Conservation (phyloP, 2,797 vertebrate species). For the Enteromius argenteus region DNA sequence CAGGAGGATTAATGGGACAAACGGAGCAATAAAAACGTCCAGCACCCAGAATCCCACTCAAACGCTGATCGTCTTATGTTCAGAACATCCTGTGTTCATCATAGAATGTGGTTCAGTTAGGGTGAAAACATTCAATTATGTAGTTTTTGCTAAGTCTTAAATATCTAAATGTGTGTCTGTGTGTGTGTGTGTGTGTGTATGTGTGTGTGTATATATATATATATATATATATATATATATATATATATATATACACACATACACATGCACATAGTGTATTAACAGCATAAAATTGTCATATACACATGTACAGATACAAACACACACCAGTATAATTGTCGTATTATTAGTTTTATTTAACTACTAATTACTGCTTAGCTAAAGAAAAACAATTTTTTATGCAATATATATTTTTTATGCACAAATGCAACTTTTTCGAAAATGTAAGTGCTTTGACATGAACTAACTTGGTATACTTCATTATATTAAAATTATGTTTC, state of each 20-base stretch:
- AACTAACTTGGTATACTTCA: not conserved
- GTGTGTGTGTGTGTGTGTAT: not conserved
- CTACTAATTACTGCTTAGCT: not conserved
- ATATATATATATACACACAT: too few species aligned
- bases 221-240: not conserved
- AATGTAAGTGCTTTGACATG: not conserved
- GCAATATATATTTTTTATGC: not conserved
- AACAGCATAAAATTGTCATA: not conserved
- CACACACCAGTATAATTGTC: too few species aligned
- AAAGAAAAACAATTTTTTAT: not conserved
- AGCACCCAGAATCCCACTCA: slow-evolving; percentile 69
- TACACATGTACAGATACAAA: too few species aligned
- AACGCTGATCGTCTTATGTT: slow-evolving; percentile 70
- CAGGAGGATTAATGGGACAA: slow-evolving; percentile 74
- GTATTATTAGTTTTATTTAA: not conserved
- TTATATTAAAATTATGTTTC: not conserved
- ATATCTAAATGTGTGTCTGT: not conserved
- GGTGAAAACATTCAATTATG: not conserved
- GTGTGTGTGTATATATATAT: not conserved
- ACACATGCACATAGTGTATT: not conserved
- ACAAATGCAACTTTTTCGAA: not conserved
- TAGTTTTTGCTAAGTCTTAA: not conserved
- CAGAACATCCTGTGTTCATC: slow-evolving; percentile 11
- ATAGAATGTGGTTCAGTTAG: not conserved
- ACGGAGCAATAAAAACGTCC: slow-evolving; percentile 78